Evolutionary conservation across 2,888 invertebrate genomes (phyloP).

Genomic region (Cactoblastis cactorum): DNA sequence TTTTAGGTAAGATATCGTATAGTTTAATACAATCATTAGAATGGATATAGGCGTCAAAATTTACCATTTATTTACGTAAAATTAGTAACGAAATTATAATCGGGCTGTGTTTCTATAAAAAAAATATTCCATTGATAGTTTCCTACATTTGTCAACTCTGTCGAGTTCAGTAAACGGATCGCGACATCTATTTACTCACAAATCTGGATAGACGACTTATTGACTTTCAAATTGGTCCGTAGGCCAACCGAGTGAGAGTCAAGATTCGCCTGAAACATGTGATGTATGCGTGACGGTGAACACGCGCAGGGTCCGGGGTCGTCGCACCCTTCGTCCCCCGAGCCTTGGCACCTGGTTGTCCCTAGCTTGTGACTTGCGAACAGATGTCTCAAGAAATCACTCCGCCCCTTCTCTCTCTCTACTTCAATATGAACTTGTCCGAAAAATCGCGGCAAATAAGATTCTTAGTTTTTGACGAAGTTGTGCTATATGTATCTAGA

Average conservation of each 20-base stretch:
- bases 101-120: neutral
- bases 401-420: conserved; percentile 26
- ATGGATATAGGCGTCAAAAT: too few species aligned
- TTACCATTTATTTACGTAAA: too few species aligned
- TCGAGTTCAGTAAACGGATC: conserved; percentile 6
- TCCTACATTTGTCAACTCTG: neutral
- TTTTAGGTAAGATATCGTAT: too few species aligned
- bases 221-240: conserved; percentile 33
- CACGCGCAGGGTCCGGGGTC: conserved; percentile 64
- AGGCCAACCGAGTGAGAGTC: conserved; percentile 29
- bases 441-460: neutral
- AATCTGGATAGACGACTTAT: conserved; percentile 14
- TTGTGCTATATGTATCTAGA: too few species aligned
- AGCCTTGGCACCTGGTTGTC: conserved; percentile 69
- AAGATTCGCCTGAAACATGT: conserved; percentile 39
- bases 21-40: too few species aligned
- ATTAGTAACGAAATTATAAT: too few species aligned
- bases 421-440: neutral
- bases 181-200: conserved; percentile 9
- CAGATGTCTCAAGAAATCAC: conserved; percentile 61
- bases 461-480: neutral
- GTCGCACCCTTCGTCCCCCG: conserved; percentile 66
- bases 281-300: conserved; percentile 51
- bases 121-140: conserved; percentile 2
- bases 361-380: conserved; percentile 51